Conservation (phyloP, 2,888 invertebrate genomes). For the Thecocarcelia acutangulata region DNA sequence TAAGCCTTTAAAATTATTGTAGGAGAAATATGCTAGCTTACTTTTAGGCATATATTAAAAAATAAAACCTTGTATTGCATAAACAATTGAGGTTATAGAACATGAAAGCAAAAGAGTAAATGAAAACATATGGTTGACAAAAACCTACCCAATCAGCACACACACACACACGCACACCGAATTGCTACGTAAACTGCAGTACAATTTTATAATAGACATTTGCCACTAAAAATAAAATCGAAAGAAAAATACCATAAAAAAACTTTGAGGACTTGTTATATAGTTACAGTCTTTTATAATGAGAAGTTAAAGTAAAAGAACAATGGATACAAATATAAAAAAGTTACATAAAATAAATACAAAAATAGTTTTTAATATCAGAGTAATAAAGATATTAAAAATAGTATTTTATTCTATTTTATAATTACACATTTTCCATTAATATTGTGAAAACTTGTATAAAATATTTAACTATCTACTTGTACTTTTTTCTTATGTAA, state of each 20-base stretch:
- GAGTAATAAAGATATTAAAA: too few species aligned
- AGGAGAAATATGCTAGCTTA: neutral
- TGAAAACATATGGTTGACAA: slow-evolving; percentile 9
- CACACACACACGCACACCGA: slow-evolving; percentile 20
- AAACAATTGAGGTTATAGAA: slow-evolving; percentile 23
- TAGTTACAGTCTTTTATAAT: too few species aligned
- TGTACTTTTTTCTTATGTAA: too few species aligned
- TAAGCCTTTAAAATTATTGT: neutral
- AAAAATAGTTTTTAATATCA: too few species aligned
- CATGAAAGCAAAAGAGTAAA: neutral
- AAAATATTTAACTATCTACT: too few species aligned
- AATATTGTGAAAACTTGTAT: too few species aligned
- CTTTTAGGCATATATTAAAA: slow-evolving; percentile 46
- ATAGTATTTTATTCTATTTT: too few species aligned
- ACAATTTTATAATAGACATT: slow-evolving; percentile 41
- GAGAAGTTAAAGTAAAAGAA: neutral
- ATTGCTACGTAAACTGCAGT: slow-evolving; percentile 43
- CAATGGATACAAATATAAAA: neutral
- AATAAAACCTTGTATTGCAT: slow-evolving; percentile 13
- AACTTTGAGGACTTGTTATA: slow-evolving; percentile 9
- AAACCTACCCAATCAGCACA: neutral
- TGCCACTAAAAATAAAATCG: slow-evolving; percentile 6
- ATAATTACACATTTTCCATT: too few species aligned
- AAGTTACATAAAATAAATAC: too few species aligned
- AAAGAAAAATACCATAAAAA: slow-evolving; percentile 39